Evolutionary conservation across 2,797 vertebrate species (phyloP).

Genomic region (Nannoperca australis): DNA sequence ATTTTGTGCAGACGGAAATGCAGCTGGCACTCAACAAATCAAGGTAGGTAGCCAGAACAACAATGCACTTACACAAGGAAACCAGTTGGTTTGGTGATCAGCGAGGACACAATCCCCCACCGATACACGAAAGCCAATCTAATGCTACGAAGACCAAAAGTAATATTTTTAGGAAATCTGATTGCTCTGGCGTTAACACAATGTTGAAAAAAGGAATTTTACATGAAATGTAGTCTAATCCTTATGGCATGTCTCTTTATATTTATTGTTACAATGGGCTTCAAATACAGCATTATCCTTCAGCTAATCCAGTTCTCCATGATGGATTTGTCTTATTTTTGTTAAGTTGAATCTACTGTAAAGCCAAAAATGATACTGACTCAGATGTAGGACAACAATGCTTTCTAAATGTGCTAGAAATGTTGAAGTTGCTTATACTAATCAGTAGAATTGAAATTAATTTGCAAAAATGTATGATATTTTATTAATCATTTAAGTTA

Average conservation of each 20-base stretch:
- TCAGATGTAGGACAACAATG: neutral
- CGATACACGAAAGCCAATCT: conserved; percentile 58
- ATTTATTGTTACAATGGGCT: neutral
- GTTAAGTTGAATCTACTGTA: neutral
- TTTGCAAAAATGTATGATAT: too few relatives aligned
- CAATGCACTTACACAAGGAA: conserved; percentile 49
- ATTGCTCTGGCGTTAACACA: neutral
- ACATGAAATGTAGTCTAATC: neutral
- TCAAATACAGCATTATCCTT: neutral
- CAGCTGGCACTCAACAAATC: conserved; percentile 71
- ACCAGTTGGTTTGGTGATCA: conserved; percentile 56
- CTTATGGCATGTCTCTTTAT: neutral
- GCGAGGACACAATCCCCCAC: conserved; percentile 48
- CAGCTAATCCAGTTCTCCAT: neutral
- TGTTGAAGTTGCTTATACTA: too few relatives aligned
- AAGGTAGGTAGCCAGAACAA: conserved; percentile 63
- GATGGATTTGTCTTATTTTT: neutral
- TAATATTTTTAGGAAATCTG: conserved; percentile 39
- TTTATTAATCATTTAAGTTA: too few relatives aligned
- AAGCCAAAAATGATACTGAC: neutral
- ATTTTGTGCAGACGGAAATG: conserved; percentile 70
- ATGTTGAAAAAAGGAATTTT: neutral
- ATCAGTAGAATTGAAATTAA: too few relatives aligned
- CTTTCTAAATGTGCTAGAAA: too few relatives aligned
- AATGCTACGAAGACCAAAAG: conserved; percentile 55